Percentiles rank a stretch among this genome's conserved stretches.
These are phyloP conservation scores for Anguilla rostrata DNA, from an alignment of 2,113 vertebrate genomes.

Conservation along the genomic window DNA sequence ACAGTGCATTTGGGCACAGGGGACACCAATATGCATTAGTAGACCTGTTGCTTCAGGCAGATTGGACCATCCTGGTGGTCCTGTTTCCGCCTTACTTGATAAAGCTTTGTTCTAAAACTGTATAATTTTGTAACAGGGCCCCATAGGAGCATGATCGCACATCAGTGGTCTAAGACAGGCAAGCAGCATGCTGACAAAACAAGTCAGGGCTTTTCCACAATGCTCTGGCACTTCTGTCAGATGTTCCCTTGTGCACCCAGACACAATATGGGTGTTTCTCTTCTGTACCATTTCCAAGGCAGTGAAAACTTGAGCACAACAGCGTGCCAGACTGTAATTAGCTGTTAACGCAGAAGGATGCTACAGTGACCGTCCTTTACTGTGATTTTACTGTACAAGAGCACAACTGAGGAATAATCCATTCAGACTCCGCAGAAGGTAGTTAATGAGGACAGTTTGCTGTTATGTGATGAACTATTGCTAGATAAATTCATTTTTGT, in stretches of 20 bases:
- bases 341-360: background rate
- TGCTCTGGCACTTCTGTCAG: background rate
- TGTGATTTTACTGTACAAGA: background rate
- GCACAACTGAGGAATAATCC: background rate
- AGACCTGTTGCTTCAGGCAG: background rate
- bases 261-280: background rate
- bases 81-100: slow-evolving; percentile 4
- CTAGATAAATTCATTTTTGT: background rate
- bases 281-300: background rate
- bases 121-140: background rate
- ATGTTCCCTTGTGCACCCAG: background rate
- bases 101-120: background rate
- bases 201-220: background rate
- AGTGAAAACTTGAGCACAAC: background rate
- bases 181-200: background rate
- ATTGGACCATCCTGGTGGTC: background rate
- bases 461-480: background rate
- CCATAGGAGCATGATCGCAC: background rate
- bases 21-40: background rate
- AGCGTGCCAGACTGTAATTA: background rate
- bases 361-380: background rate
- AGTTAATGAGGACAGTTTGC: background rate
- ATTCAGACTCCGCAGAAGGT: background rate
- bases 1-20: background rate
- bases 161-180: background rate